Evolutionary conservation across 1,140 invertebrate species (phyloP).

Genomic region (Zaprionus africanus): DNA sequence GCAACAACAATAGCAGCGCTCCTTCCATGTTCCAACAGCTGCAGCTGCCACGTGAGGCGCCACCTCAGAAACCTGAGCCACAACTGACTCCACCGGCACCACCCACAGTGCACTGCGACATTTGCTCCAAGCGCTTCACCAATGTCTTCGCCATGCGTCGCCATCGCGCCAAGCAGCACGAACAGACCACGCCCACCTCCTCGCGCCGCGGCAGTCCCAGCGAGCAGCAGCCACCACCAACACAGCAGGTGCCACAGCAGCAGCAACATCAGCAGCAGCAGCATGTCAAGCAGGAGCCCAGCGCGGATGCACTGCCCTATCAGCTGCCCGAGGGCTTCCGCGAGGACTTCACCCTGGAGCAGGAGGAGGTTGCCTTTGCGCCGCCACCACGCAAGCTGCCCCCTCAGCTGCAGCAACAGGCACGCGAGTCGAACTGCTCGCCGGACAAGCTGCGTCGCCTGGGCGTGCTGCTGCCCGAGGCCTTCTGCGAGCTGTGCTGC

Average conservation of each 20-base stretch:
- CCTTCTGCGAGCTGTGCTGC: slow-evolving; percentile 97
- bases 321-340: slow-evolving; percentile 82
- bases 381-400: slow-evolving; percentile 87
- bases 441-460: slow-evolving; percentile 89
- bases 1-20: slow-evolving; percentile 58
- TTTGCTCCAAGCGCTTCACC: slow-evolving; percentile 86
- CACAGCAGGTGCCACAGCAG: background rate
- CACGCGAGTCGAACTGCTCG: slow-evolving; percentile 88
- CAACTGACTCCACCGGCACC: slow-evolving; percentile 59
- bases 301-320: slow-evolving; percentile 38
- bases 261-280: background rate
- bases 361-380: slow-evolving; percentile 86
- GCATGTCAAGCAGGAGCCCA: slow-evolving; percentile 19
- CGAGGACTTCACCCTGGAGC: slow-evolving; percentile 84
- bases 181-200: slow-evolving; percentile 50
- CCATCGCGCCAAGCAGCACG: slow-evolving; percentile 85
- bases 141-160: slow-evolving; percentile 85
- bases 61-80: slow-evolving; percentile 40
- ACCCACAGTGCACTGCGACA: slow-evolving; percentile 84
- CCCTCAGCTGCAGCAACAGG: slow-evolving; percentile 87
- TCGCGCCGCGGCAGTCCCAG: slow-evolving; percentile 52
- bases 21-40: slow-evolving; percentile 66
- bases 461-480: slow-evolving; percentile 93
- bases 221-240: slow-evolving; percentile 22
- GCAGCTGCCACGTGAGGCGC: slow-evolving; percentile 55